Conservation (phyloP, 2,797 vertebrate genomes). For the Pyrocephalus nanus region DNA sequence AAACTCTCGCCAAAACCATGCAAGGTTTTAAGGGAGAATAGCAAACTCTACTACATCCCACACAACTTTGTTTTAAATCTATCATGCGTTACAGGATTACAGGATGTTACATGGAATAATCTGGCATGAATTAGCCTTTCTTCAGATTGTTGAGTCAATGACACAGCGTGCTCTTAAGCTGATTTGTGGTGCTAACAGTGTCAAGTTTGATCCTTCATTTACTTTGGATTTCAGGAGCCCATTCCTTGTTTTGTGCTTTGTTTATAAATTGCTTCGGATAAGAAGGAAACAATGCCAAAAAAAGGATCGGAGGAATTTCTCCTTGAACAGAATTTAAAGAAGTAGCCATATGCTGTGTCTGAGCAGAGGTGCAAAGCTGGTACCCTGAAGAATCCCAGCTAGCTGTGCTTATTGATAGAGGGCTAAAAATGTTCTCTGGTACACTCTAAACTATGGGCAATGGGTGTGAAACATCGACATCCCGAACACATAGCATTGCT, state of each 20-base stretch:
- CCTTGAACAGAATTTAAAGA: neutral
- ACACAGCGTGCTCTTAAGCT: neutral
- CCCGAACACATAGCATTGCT: neutral
- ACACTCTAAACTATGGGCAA: neutral
- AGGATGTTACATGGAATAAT: neutral
- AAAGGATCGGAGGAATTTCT: neutral
- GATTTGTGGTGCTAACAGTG: neutral
- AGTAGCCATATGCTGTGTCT: neutral
- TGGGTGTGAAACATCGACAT: neutral
- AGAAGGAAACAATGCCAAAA: neutral
- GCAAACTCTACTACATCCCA: neutral
- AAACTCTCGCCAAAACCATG: neutral
- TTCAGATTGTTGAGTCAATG: neutral
- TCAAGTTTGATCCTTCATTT: neutral
- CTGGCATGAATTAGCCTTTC: neutral
- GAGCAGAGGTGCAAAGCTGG: neutral
- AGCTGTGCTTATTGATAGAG: too few species aligned
- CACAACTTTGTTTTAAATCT: neutral
- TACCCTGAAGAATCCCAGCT: neutral
- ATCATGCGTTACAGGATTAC: neutral
- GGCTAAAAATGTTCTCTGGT: neutral
- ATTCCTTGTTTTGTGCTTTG: neutral
- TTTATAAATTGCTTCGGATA: neutral
- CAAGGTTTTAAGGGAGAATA: neutral
- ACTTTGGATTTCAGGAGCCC: neutral